A percentile compares a stretch with the other conserved stretches of the same genome.
Conservation (phyloP, 1,140 invertebrate genomes). For the Harpegnathos saltator region DNA sequence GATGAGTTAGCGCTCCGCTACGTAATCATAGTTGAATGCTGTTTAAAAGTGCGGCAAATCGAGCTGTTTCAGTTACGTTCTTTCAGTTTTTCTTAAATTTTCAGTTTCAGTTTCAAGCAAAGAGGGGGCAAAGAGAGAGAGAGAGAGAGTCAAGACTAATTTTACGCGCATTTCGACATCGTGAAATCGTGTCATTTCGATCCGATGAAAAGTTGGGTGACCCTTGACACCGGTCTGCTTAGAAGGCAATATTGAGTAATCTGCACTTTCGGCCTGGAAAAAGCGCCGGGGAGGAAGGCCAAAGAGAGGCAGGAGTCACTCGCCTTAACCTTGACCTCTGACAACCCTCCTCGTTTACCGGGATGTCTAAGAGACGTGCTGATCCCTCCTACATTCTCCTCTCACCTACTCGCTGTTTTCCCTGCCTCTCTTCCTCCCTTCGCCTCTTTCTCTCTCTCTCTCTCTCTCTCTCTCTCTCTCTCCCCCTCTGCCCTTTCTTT, state of each 20-base stretch:
- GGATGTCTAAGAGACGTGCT: neutral
- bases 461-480: neutral
- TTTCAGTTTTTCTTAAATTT: too few relatives aligned
- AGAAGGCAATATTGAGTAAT: constrained; percentile 15
- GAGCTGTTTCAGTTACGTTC: too few relatives aligned
- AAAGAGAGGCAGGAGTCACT: constrained; percentile 56
- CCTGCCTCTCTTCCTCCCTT: neutral
- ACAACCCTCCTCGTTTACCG: constrained; percentile 31
- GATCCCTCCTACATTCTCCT: neutral
- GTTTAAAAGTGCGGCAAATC: too few relatives aligned
- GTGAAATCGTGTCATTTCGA: neutral
- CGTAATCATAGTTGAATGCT: too few relatives aligned
- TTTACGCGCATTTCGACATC: too few relatives aligned
- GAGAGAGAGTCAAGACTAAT: too few relatives aligned
- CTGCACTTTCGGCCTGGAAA: neutral
- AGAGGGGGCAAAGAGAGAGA: too few relatives aligned
- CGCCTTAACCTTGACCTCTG: constrained; percentile 69
- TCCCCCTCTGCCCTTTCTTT: neutral
- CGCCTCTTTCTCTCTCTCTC: neutral
- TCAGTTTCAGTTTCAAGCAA: too few relatives aligned
- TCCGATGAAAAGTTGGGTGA: constrained; percentile 49
- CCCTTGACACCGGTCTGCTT: constrained; percentile 56
- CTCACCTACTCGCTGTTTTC: neutral
- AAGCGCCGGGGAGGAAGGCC: constrained; percentile 2
- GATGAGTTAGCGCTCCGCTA: too few relatives aligned